Evolutionary conservation across 2,888 invertebrate genomes (phyloP).

Genomic region (Cyaniris semiargus): DNA sequence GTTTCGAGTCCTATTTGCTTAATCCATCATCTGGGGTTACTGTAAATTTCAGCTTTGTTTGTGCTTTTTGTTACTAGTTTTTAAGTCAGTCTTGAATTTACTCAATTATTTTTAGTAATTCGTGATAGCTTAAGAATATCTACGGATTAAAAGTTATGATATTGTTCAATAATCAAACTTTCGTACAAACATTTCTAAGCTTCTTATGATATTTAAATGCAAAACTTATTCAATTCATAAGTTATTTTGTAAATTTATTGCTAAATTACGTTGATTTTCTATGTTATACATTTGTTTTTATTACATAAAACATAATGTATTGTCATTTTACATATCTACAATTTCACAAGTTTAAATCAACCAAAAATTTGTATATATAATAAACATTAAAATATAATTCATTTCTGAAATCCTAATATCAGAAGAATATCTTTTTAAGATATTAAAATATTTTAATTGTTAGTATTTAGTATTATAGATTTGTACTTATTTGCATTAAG

Average conservation of each 20-base stretch:
- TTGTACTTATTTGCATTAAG: neutral
- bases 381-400: neutral
- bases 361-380: neutral
- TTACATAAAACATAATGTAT: neutral
- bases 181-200: neutral
- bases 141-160: neutral
- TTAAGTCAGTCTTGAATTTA: neutral
- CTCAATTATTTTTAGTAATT: neutral
- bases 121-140: neutral
- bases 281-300: conserved; percentile 14
- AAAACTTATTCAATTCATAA: neutral
- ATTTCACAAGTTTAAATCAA: neutral
- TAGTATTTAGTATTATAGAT: neutral
- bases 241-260: conserved; percentile 8
- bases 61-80: no score
- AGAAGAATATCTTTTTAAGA: neutral
- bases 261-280: neutral
- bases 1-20: no score
- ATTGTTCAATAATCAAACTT: neutral
- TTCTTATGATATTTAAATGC: conserved; percentile 9
- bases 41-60: no score
- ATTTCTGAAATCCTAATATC: neutral
- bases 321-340: no score
- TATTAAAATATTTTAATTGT: neutral
- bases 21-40: no score